Percentiles rank a stretch among this genome's conserved stretches.
Evolutionary conservation across 2,113 vertebrate genomes (phyloP).

Genomic region (Periophthalmodon schlosseri): DNA sequence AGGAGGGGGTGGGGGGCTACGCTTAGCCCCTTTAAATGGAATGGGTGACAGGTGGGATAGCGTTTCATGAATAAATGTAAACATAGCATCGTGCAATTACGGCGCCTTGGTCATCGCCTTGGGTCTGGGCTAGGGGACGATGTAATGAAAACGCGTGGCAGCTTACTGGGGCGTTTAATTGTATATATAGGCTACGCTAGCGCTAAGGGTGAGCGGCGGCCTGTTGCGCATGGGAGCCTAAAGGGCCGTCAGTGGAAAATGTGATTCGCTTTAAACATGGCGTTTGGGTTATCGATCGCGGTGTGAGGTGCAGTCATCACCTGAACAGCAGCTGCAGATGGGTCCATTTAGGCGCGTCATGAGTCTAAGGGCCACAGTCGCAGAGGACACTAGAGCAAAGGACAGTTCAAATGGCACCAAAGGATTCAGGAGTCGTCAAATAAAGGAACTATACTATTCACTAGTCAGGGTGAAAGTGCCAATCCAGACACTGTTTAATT

Average conservation of each 20-base stretch:
- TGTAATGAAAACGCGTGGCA: constrained; percentile 81
- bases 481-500: too few relatives aligned
- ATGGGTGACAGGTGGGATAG: constrained; percentile 91
- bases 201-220: constrained; percentile 69
- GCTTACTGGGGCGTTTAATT: constrained; percentile 90
- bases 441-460: too few relatives aligned
- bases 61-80: constrained; percentile 98
- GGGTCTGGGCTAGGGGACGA: constrained; percentile 65
- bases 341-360: constrained; percentile 73
- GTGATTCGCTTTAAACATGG: constrained; percentile 82
- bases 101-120: constrained; percentile 77
- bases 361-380: constrained; percentile 67
- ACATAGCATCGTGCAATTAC: constrained; percentile 87
- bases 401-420: not conserved
- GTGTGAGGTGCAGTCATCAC: constrained; percentile 65
- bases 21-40: constrained; percentile 85
- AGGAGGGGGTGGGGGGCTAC: constrained; percentile 76
- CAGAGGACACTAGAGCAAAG: constrained; percentile 49
- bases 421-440: not conserved
- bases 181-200: constrained; percentile 78
- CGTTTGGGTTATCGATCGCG: constrained; percentile 82
- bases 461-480: too few relatives aligned
- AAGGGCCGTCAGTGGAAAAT: constrained; percentile 79
- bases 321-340: constrained; percentile 73
- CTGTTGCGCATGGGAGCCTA: constrained; percentile 71